Evolutionary conservation across 1,140 invertebrate genomes (phyloP), one percentile per base, ranked within the genome.

Genomic region (Listronotus bonariensis): DNA sequence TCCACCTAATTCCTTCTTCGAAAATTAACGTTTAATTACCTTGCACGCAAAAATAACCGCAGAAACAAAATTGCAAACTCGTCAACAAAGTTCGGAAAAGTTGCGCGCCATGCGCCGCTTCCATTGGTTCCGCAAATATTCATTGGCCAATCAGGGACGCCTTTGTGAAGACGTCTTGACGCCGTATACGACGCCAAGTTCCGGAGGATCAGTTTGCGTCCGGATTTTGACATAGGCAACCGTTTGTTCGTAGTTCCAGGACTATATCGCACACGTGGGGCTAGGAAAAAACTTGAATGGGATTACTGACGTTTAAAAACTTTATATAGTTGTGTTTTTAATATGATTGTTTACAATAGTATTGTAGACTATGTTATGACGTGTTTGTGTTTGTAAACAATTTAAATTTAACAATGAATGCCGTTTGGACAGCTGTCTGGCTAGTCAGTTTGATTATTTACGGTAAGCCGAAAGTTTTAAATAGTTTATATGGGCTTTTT

Each of bases 161-260:
- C 54, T 12, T 46, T 46, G 34, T 26, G 48, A 43, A 40, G 62
- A 54, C 45, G 62, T 64, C 42, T 48, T 34, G 53, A 56, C 42
- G 34, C 34, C 45, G 49, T 43, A 59, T 53, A 51, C 53, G 51
- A 58, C 60, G 63, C 60, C 59, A 36, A 38, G 45, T 42, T 57
- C 57, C 38, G 41, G 43, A 48, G 45, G 40, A 20, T 42, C 68
- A 66, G 68, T 69, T 68, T 49, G 68, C 65, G 68, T 48, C 38
- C 41, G 36, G 60, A 18, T 40, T 17, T 38, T 10, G n/a, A 12
- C 7, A 31, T 18, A 36, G 20, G 56, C 14, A 12, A 10, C 52
- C 18, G 61, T 26, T 38, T 51, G 32, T 31, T 31, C 2, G 15
- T 43, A 31, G 7, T 36, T 11, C 9, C 58, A 38, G 62, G 26